These are phyloP conservation scores for Ophiothrix spiculata DNA, from an alignment of 35 echinoderm and acorn worm genomes.

Conservation along the genomic window DNA sequence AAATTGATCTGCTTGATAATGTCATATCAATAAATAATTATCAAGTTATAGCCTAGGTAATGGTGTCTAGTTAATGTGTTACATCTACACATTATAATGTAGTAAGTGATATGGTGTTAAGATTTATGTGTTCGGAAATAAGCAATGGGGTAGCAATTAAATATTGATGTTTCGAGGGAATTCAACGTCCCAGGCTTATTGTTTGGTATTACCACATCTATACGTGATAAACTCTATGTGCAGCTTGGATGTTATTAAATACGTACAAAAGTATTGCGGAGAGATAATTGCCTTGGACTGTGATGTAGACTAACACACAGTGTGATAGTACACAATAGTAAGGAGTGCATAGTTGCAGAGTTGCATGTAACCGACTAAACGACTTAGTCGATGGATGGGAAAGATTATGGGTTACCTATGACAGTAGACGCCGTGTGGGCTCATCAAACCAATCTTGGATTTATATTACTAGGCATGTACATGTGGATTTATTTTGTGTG, in stretches of 20 bases:
- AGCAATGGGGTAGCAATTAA: background rate
- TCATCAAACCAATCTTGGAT: background rate
- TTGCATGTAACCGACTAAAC: background rate
- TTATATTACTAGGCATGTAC: background rate
- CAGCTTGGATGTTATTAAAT: too few species aligned
- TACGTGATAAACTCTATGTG: background rate
- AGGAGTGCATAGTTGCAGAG: background rate
- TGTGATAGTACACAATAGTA: constrained; percentile 1
- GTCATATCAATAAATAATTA: background rate
- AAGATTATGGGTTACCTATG: constrained; percentile 1
- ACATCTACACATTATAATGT: background rate
- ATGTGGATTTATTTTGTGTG: background rate
- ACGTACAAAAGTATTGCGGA: too few species aligned
- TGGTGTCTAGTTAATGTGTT: too few species aligned
- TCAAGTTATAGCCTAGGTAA: background rate
- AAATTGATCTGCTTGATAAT: background rate
- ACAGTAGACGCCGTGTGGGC: background rate
- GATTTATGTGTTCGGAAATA: background rate
- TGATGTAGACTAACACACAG: background rate
- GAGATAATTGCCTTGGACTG: background rate
- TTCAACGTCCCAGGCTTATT: background rate
- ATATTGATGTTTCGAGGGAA: background rate
- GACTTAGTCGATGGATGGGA: background rate
- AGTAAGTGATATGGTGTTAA: background rate
- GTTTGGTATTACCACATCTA: constrained; percentile 4